phyloP scores from a whole-genome alignment of 2,888 invertebrate genomes.

The Drepanosiphum platanoidis region DNA sequence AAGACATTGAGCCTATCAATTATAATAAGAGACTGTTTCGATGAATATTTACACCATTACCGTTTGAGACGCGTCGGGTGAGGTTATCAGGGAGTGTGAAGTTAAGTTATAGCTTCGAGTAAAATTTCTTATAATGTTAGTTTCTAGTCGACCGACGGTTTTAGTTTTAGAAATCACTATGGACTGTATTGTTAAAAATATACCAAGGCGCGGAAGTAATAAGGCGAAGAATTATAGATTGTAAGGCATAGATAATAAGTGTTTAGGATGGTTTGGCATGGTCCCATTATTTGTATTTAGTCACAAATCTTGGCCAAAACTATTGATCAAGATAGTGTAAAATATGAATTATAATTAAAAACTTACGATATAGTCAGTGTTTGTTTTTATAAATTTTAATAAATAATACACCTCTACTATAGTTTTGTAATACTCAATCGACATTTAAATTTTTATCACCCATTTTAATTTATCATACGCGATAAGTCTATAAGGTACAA shows the following conservation, averaged over 20 bases:
- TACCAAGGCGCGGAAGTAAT: neutral
- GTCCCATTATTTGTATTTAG: neutral
- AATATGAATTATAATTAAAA: neutral
- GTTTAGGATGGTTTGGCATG: neutral
- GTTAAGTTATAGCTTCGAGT: neutral
- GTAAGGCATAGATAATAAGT: neutral
- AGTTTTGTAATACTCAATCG: too few species aligned
- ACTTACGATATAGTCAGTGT: neutral
- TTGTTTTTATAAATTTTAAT: neutral
- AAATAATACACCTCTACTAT: too few species aligned
- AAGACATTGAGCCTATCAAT: too few species aligned
- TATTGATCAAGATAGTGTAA: neutral
- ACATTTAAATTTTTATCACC: too few species aligned
- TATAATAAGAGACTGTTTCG: neutral
- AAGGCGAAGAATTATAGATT: neutral
- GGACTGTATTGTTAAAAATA: neutral
- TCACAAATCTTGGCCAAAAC: neutral
- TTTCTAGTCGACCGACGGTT: neutral
- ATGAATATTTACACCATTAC: neutral
- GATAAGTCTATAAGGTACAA: neutral
- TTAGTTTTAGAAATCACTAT: neutral
- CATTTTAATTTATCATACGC: neutral
- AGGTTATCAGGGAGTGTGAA: neutral
- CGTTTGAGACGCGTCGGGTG: neutral
- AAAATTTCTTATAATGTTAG: neutral